Conservation (phyloP, 2,888 invertebrate species). For the Metallyticus violacea region DNA sequence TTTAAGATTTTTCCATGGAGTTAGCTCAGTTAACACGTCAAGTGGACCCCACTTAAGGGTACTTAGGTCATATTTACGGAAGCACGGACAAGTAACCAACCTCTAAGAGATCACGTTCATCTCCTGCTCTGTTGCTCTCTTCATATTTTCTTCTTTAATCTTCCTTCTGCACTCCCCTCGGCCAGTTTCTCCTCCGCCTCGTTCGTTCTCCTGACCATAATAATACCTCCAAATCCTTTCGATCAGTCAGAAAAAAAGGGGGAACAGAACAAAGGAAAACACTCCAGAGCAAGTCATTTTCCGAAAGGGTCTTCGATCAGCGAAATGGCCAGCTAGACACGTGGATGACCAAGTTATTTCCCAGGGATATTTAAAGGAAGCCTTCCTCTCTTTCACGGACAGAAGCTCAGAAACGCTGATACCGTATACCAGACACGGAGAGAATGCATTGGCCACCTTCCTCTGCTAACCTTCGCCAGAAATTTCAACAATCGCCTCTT, state of each 20-base stretch:
- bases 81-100: not conserved
- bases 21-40: not conserved
- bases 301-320: not conserved
- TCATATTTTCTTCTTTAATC: slow-evolving; percentile 12
- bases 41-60: not conserved
- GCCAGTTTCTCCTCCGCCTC: not conserved
- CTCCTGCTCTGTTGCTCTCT: not conserved
- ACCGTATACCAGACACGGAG: not conserved
- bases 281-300: not conserved
- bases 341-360: not conserved
- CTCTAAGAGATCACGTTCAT: not conserved
- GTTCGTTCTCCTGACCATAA: not conserved
- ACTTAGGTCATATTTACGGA: not conserved
- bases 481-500: not conserved
- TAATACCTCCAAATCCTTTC: slow-evolving; percentile 14
- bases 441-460: not conserved
- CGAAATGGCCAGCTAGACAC: not conserved
- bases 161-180: not conserved
- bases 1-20: not conserved
- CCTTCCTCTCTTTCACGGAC: not conserved
- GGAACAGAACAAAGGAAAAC: not conserved
- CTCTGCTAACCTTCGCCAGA: not conserved
- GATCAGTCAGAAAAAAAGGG: not conserved
- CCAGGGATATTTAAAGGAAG: not conserved
- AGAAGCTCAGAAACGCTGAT: too few relatives aligned